These are phyloP conservation scores for Shinisaurus crocodilurus DNA, from an alignment of 2,113 vertebrate genomes.

Conservation along the genomic window DNA sequence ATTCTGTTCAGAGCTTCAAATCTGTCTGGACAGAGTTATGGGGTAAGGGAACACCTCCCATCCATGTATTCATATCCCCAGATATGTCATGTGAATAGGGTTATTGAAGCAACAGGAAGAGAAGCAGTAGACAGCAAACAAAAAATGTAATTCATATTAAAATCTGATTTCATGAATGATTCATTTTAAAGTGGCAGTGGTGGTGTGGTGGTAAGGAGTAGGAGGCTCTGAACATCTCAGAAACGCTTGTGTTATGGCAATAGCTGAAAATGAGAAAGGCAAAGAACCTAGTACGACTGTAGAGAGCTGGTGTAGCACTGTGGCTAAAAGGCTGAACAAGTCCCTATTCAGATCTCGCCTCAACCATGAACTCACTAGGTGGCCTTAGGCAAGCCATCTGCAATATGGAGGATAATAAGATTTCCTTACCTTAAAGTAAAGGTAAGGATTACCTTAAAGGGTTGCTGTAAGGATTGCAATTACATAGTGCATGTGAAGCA, in stretches of 20 bases:
- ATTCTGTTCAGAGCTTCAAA: not conserved
- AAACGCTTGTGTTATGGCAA: conserved; percentile 13
- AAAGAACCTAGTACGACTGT: not conserved
- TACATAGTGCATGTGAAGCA: not conserved
- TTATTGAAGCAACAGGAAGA: not conserved
- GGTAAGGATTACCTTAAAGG: not conserved
- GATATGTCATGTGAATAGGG: not conserved
- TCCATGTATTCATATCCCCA: not conserved
- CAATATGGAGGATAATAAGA: not conserved
- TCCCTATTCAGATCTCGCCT: not conserved
- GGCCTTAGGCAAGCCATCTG: not conserved
- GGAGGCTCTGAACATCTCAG: not conserved
- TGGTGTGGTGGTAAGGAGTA: not conserved
- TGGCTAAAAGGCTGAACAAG: not conserved
- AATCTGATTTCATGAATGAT: not conserved
- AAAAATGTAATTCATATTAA: not conserved
- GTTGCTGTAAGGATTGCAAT: not conserved
- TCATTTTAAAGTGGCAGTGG: not conserved
- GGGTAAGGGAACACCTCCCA: not conserved
- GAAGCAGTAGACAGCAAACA: not conserved
- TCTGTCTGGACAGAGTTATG: not conserved
- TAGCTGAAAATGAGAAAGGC: rapidly evolving
- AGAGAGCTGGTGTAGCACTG: not conserved
- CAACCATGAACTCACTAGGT: not conserved
- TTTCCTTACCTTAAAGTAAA: not conserved